Evolutionary conservation across 1,140 invertebrate species (phyloP).

Genomic region (Zaprionus nigranus): DNA sequence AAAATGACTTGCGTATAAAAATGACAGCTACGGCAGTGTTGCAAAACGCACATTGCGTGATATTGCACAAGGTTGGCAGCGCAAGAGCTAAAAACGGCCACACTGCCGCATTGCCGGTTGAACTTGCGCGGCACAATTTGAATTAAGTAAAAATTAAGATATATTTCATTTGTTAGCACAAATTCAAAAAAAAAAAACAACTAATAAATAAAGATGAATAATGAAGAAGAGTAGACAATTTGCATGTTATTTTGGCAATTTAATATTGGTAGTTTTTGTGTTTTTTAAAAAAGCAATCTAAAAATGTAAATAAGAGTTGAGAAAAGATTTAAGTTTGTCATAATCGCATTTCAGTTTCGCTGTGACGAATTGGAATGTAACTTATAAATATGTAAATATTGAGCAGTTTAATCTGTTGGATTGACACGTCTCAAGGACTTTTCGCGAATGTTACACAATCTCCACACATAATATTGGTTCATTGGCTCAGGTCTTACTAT

Average conservation of each 20-base stretch:
- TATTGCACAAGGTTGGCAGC: neutral
- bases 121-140: neutral
- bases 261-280: too few species aligned
- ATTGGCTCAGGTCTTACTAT: neutral
- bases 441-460: conserved; percentile 16
- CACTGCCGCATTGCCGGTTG: neutral
- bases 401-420: conserved; percentile 6
- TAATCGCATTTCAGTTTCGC: neutral
- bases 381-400: conserved; percentile 24
- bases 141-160: too few species aligned
- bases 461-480: neutral
- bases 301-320: neutral
- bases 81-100: neutral
- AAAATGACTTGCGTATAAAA: conserved; percentile 69
- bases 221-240: neutral
- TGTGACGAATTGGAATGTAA: neutral
- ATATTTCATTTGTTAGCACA: neutral
- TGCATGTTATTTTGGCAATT: too few species aligned
- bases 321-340: neutral
- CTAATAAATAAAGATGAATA: neutral
- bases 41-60: neutral
- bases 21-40: conserved; percentile 39
- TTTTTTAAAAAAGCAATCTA: neutral
- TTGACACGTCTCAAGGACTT: conserved; percentile 29
- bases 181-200: neutral